Evolutionary conservation across 2,888 invertebrate species (phyloP), one percentile per base, ranked within the genome.

Genomic region (Torymus tubicola): DNA sequence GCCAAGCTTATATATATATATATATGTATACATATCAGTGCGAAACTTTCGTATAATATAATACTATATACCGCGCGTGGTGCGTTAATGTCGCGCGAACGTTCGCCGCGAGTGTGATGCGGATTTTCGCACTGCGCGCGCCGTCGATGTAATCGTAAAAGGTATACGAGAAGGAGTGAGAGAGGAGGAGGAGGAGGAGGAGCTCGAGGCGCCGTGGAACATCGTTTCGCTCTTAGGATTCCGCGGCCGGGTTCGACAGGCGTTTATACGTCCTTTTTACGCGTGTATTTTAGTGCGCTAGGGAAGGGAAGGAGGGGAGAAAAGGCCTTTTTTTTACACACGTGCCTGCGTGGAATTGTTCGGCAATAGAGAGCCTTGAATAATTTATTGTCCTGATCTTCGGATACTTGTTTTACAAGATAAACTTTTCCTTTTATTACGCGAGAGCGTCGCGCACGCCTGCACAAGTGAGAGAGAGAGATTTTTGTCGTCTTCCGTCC

Each of bases 221-320:
- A 82, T 78, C 80, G 82, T 81, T 82, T 82, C 78, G 82, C 82
- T 82, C 78, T 82, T 82, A 82, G 82, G 80, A 82, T 82, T 81
- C 81, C 81, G 71, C 72, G 68, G 67, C 52, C 70, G 31, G 68
- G 68, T 79, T 82, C 76, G 81, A 81, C 81, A 78, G 78, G 24
- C 81, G 71, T 78, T 78, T 78, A 81, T 81, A 58, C 71, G 58
- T 81, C 68, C 72, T 73, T 77, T 76, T 72, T 75, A 80, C 64
- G 81, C 73, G 58, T 73, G 73, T 73, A 69, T 55, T 63, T 80
- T 67, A 71, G 53, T 67, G 77, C 78, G 71, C 31, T 2, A 3
- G 31, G 0, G 31, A 3, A 8, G 4, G 5, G 31, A 3, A 8
- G 0, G 2, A 3, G 3, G 5, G 31, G 31, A 21, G 76, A 31